Percentiles rank a stretch among this genome's conserved stretches.
Conservation (phyloP, 2,113 vertebrate species). For the Cardinalis cardinalis region DNA sequence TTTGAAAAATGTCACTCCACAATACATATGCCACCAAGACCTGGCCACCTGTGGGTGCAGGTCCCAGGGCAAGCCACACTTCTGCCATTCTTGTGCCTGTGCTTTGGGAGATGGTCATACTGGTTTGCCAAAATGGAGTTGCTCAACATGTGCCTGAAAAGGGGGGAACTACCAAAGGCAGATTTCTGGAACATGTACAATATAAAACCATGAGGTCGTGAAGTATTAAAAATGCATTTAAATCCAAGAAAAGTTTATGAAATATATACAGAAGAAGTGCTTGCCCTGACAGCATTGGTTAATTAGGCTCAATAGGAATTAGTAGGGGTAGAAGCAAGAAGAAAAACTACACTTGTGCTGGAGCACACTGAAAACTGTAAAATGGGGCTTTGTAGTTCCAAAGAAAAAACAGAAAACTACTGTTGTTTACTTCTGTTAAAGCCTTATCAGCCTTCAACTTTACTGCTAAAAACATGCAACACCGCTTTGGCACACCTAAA, state of each 20-base stretch:
- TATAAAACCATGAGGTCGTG: accelerated
- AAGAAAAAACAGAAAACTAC: not conserved
- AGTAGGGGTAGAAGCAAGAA: not conserved
- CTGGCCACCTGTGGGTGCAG: not conserved
- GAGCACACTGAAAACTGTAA: not conserved
- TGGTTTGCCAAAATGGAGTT: not conserved
- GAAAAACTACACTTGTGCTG: not conserved
- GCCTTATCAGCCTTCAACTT: not conserved
- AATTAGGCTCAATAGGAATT: not conserved
- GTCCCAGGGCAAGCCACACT: not conserved
- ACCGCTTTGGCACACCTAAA: not conserved
- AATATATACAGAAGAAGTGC: not conserved
- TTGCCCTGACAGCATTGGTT: not conserved
- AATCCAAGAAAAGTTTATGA: not conserved
- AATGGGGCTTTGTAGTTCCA: not conserved
- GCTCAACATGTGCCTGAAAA: not conserved
- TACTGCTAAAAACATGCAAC: not conserved
- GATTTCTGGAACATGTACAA: not conserved
- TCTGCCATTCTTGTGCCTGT: not conserved
- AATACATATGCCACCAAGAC: not conserved
- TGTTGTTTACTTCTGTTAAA: not conserved
- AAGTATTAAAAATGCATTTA: not conserved
- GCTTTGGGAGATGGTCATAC: not conserved
- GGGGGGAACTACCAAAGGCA: not conserved
- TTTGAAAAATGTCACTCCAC: not conserved